These are phyloP conservation scores for Andricus grossulariae DNA, from an alignment of 1,140 invertebrate species.

Conservation along the genomic window DNA sequence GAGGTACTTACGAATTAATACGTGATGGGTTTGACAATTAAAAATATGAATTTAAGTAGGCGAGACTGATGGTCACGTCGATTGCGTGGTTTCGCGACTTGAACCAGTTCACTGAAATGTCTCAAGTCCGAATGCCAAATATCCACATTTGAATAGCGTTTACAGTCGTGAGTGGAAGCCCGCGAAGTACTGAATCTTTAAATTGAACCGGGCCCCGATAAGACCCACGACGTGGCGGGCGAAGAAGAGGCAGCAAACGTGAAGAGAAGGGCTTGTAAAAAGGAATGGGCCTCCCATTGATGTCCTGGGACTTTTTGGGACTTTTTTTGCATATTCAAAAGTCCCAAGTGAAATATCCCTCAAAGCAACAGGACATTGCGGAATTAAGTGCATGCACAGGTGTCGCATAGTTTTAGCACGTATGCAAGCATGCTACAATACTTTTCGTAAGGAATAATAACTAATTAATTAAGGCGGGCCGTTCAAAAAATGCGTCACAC, in stretches of 20 bases:
- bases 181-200: conserved; percentile 48
- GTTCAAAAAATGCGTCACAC: too few species aligned
- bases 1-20: conserved; percentile 44
- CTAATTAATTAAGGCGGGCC: too few species aligned
- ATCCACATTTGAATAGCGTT: conserved; percentile 16
- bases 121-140: conserved; percentile 35
- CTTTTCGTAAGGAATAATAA: too few species aligned
- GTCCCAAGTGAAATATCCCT: too few species aligned
- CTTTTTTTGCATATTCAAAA: too few species aligned
- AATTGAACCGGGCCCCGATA: conserved; percentile 50
- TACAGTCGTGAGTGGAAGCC: conserved; percentile 45
- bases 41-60: conserved; percentile 47
- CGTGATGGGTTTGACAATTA: conserved; percentile 49
- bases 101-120: neutral
- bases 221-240: conserved; percentile 42
- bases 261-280: conserved; percentile 44
- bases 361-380: too few species aligned
- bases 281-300: conserved; percentile 8
- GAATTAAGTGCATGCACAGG: too few species aligned
- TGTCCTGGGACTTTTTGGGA: too few species aligned
- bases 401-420: too few species aligned
- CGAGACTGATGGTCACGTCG: conserved; percentile 38
- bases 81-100: conserved; percentile 34
- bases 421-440: too few species aligned
- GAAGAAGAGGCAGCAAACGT: conserved; percentile 38